A percentile compares a stretch with the other conserved stretches of the same genome.
Evolutionary conservation across 2,113 vertebrate species (phyloP).

Genomic region (Bettongia penicillata): DNA sequence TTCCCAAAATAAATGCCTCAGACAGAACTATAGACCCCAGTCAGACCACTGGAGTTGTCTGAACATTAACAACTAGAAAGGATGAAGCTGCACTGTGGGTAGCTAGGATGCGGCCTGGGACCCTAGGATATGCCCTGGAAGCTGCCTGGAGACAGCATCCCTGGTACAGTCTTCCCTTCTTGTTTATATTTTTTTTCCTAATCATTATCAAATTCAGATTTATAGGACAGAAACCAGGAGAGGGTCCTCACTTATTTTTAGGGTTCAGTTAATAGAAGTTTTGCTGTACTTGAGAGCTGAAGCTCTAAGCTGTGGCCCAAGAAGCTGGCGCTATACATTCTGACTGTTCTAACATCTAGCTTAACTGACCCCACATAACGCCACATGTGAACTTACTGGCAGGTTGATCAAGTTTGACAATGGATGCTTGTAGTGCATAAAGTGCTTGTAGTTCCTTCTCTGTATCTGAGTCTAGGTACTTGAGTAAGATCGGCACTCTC

Average conservation of each 20-base stretch:
- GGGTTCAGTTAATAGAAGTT: neutral
- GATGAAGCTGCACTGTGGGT: neutral
- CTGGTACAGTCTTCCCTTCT: neutral
- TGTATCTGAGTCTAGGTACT: slow-evolving; percentile 98
- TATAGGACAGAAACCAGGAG: neutral
- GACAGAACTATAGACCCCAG: neutral
- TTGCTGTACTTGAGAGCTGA: too few relatives aligned
- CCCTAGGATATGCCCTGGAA: neutral
- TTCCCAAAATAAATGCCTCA: neutral
- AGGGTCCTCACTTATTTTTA: neutral
- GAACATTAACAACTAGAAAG: too few relatives aligned
- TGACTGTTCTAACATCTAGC: neutral
- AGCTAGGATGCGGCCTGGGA: too few relatives aligned
- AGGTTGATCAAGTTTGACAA: slow-evolving; percentile 98
- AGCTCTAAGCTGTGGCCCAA: neutral
- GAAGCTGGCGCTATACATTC: neutral
- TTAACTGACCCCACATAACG: neutral
- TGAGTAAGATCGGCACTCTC: slow-evolving; percentile 97
- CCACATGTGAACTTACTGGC: slow-evolving; percentile 91
- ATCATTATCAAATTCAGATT: neutral
- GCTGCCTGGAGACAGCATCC: neutral
- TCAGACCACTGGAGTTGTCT: neutral
- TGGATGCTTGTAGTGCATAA: slow-evolving; percentile 99
- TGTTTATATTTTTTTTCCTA: neutral
- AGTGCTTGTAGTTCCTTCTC: slow-evolving; percentile 99